A percentile compares a stretch with the other conserved stretches of the same genome.
These are phyloP conservation scores for Chaitophorus viminalis DNA, from an alignment of 2,888 invertebrate genomes.

Conservation along the genomic window DNA sequence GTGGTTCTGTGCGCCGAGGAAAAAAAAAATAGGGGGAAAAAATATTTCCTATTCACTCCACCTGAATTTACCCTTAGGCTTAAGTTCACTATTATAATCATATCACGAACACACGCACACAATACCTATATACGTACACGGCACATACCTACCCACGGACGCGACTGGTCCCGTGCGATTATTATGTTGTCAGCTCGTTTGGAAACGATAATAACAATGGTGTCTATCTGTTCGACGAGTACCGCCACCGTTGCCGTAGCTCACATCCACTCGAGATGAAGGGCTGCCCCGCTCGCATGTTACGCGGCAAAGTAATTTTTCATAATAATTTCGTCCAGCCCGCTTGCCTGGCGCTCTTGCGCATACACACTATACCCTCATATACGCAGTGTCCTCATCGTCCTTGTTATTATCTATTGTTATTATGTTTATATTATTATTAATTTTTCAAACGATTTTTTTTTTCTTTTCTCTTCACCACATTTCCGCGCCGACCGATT, in stretches of 20 bases:
- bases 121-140: not conserved
- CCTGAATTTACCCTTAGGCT: constrained; percentile 35
- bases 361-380: not conserved
- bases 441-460: constrained; percentile 32
- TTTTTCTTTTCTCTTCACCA: not conserved
- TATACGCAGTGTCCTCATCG: not conserved
- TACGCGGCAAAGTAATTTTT: constrained; percentile 32
- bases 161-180: constrained; percentile 34
- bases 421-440: constrained; percentile 12
- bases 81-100: constrained; percentile 38
- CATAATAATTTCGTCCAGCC: constrained; percentile 30
- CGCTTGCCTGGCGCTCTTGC: not conserved
- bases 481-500: constrained; percentile 3
- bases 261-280: constrained; percentile 29
- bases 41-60: constrained; percentile 13
- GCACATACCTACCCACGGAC: not conserved
- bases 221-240: constrained; percentile 31
- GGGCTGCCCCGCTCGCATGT: not conserved
- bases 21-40: constrained; percentile 7
- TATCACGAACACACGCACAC: constrained; percentile 15
- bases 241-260: not conserved
- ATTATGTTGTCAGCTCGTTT: constrained; percentile 57
- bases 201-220: constrained; percentile 36
- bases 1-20: not conserved
- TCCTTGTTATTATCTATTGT: not conserved